Conservation (phyloP, 2,113 vertebrate genomes). For the Micromys minutus region DNA sequence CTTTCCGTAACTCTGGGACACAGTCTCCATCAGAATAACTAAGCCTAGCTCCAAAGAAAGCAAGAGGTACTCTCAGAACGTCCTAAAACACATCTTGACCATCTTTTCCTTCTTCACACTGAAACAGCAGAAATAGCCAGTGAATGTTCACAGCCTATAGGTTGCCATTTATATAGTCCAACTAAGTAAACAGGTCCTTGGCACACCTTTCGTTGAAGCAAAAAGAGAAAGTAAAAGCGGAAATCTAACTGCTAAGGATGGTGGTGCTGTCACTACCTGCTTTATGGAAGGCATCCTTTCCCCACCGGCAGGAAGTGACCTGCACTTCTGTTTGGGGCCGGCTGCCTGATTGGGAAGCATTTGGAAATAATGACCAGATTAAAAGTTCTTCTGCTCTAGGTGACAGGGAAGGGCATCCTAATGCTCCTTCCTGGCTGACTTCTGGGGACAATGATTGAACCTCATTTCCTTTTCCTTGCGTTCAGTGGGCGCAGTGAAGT, state of each 20-base stretch:
- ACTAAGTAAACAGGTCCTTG: background rate
- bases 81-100: background rate
- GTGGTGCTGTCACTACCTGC: background rate
- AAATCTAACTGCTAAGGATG: background rate
- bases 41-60: slow-evolving; percentile 37
- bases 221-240: slow-evolving; percentile 77
- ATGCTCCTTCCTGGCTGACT: background rate
- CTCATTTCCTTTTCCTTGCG: background rate
- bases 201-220: slow-evolving; percentile 14
- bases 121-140: background rate
- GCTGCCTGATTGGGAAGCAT: background rate
- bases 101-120: slow-evolving; percentile 38
- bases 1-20: background rate
- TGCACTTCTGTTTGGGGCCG: background rate
- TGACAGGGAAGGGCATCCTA: background rate
- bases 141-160: background rate
- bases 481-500: background rate
- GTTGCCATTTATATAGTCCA: no score
- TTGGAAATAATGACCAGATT: background rate
- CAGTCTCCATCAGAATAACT: background rate
- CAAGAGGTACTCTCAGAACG: background rate
- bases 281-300: background rate
- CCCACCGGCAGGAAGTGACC: background rate
- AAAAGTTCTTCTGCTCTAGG: background rate
- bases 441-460: background rate